Base-by-base conservation (phyloP, 2,113 vertebrate species). In the Caranx melampygus region DNA sequence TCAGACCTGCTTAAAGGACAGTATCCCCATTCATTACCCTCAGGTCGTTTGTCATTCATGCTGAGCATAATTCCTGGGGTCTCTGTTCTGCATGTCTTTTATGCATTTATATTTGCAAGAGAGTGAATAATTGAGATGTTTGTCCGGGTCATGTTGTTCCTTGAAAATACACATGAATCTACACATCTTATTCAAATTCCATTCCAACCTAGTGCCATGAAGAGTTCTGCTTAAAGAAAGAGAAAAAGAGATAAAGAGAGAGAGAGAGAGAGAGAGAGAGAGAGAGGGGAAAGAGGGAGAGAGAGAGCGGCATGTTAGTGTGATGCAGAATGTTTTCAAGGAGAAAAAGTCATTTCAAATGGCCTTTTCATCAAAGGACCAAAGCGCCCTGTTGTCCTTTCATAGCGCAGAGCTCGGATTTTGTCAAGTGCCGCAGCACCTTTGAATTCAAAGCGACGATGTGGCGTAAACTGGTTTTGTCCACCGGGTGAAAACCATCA, bases 321-420 rank as follows among this genome's bases (percentile, higher is more conserved):
- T 26, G 59, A 84, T 76, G 62, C 57, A 45, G 49, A 35, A 40
- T 63, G 18, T 68, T 67, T 71, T 78, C 20, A 42, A 37, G 14
- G 45, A 18, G 0, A 1, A 62, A 59, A 67, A 67, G 18, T 26
- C 51, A 61, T 70, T 74, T 77, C 45, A 79, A 84, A 72, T 79
- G 63, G 45, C 80, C 63, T 85, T 85, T 87, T 83, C 55, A 77
- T 87, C 70, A 81, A 72, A 81, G 72, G 33, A 57, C n/a, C 0
- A 49, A 81, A 78, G 61, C 64, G 21, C 42, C 62, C 5, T 26
- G 37, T 51, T 73, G 63, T 79, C 67, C 80, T 86, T 82, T 60
- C 64, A 35, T 52, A 15, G 54, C 49, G n/a, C 64, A 71, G n/a
- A 57, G 69, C 62, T 85, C 35, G 3, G 81, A 66, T 80, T 74